Conservation (phyloP, 37 sponge, comb jelly and placozoan genomes). For the Spongilla lacustris region DNA sequence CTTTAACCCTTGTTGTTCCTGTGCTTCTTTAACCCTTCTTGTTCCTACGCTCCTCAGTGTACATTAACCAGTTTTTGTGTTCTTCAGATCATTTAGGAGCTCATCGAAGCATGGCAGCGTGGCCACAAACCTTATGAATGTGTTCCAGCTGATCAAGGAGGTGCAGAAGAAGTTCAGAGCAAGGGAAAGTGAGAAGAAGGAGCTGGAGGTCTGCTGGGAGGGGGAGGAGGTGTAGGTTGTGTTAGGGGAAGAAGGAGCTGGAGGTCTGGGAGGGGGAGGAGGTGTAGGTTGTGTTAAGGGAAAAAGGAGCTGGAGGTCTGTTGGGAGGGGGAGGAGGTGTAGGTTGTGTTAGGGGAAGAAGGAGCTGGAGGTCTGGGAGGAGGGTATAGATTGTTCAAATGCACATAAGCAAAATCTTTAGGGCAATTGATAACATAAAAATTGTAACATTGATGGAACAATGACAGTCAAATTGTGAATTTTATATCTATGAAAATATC, state of each 20-base stretch:
- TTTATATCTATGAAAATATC: too few species aligned
- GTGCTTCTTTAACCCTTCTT: neutral
- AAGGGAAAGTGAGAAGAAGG: constrained; percentile 91
- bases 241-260: neutral
- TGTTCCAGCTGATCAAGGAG: constrained; percentile 92
- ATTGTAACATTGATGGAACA: too few species aligned
- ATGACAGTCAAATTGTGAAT: too few species aligned
- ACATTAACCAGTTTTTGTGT: neutral
- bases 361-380: neutral
- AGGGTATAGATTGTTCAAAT: neutral
- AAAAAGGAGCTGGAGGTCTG: constrained; percentile 90
- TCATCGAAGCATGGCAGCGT: constrained; percentile 32
- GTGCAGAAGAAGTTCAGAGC: constrained; percentile 94
- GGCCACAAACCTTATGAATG: constrained; percentile 31
- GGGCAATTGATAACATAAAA: too few species aligned
- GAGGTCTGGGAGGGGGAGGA: neutral
- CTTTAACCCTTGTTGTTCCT: neutral
- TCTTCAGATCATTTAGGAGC: constrained; percentile 52
- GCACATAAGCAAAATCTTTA: too few species aligned
- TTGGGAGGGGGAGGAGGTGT: neutral
- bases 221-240: neutral
- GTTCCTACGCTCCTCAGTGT: neutral
- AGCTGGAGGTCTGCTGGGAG: constrained; percentile 75
- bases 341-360: neutral
- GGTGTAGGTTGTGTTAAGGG: neutral